Evolutionary conservation across 2,888 invertebrate genomes (phyloP), one percentile per base, ranked within the genome.

Genomic region (Helleia helle): DNA sequence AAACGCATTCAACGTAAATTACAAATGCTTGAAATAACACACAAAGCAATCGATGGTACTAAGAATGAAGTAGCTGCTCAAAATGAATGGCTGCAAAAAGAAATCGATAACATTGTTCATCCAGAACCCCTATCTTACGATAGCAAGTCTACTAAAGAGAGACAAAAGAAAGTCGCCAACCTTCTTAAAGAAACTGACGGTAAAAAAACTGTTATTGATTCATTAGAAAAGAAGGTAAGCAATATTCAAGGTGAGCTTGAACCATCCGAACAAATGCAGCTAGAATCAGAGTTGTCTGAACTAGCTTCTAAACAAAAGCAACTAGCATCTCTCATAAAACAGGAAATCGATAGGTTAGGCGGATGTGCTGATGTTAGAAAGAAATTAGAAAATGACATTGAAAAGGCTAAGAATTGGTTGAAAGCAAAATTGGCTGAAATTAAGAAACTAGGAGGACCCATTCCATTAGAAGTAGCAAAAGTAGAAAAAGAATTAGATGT

Each of bases 231-330:
- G 70, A 90, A 95, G 44, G 90, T 95, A 8, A 89, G 89, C 46
- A 93, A 93, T 51, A 92, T 96, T 79, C 91, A 93, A 58, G 89
- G 92, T 44, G 96, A 96, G 66, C 71, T 97, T 25, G 96, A 96
- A 66, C 90, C 92, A 4, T 88, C 90, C 0, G 97, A 97, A 69
- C 91, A 94, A 52, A 90, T 91, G 51, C 90, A 92, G 62, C 71
- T 96, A 36, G 93, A 94, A 62, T 86, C 88, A 0, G 88, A 91
- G 24, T 71, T 96, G 27, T 89, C 89, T 48, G 89, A 90, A 57
- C 72, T 96, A 1, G 88, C 91, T 13, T 84, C 87, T 0, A 93
- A 95, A 58, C 94, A 95, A 57, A 90, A 90, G 43, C 90, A 92
- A 57, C 71, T 96, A 1, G 88, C 90, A 1, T 87, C 88, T 0